Percentiles rank a stretch among this genome's conserved stretches.
phyloP scores from a whole-genome alignment of 37 sponge, comb jelly and placozoan species.

The Axinella damicornis region DNA sequence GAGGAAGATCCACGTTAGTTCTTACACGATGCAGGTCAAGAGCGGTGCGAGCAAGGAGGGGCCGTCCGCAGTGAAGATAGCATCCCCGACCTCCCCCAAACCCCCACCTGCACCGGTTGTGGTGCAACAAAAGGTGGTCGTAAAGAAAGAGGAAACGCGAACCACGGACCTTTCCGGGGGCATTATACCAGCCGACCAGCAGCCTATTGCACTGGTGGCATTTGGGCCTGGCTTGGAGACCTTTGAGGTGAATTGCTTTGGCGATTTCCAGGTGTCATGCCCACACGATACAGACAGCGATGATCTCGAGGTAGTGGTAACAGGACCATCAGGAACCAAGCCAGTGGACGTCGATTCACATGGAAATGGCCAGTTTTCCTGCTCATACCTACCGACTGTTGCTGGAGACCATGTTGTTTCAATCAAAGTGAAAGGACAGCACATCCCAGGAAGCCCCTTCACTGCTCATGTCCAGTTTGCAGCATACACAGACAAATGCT shows the following conservation, averaged over 20 bases:
- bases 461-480: conserved; percentile 79
- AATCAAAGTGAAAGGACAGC: conserved; percentile 77
- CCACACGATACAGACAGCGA: conserved; percentile 48
- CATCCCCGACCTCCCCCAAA: conserved; percentile 14
- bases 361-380: conserved; percentile 85
- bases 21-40: conserved; percentile 73
- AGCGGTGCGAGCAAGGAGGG: not conserved
- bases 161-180: not conserved
- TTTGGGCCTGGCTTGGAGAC: conserved; percentile 84
- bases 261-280: conserved; percentile 79
- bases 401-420: conserved; percentile 83
- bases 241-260: conserved; percentile 75
- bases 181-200: conserved; percentile 1
- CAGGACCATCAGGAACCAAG: conserved; percentile 79
- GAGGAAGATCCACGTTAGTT: conserved; percentile 78
- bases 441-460: conserved; percentile 83
- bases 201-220: conserved; percentile 46
- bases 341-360: conserved; percentile 66
- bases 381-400: conserved; percentile 68
- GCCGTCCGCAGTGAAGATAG: conserved; percentile 4
- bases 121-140: not conserved
- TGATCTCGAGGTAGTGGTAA: conserved; percentile 68
- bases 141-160: not conserved
- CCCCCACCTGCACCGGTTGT: conserved; percentile 8
- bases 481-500: conserved; percentile 84